phyloP scores from a whole-genome alignment of 2,797 vertebrate genomes.

The Coranthus polyacanthus region DNA sequence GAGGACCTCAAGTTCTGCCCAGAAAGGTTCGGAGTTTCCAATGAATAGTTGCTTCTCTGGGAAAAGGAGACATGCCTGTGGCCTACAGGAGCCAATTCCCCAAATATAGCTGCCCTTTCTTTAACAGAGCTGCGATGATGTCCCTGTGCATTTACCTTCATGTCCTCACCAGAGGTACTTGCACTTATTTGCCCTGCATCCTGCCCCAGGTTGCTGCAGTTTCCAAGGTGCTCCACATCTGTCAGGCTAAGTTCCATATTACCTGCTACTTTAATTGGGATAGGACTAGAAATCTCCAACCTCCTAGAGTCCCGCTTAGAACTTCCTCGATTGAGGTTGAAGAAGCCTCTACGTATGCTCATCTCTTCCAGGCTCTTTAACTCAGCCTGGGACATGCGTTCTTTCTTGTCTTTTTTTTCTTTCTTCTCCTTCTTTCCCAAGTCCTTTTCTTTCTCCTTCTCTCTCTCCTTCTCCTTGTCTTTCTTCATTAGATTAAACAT shows the following conservation, averaged over 20 bases:
- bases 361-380: constrained; percentile 92
- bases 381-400: constrained; percentile 86
- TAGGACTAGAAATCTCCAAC: constrained; percentile 96
- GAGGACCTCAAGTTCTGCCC: constrained; percentile 81
- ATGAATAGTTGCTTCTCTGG: constrained; percentile 84
- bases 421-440: constrained; percentile 81
- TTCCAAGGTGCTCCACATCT: constrained; percentile 82
- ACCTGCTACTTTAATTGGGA: constrained; percentile 95
- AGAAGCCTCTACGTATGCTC: constrained; percentile 94
- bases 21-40: constrained; percentile 83
- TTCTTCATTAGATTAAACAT: constrained; percentile 88
- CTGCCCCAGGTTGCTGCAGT: constrained; percentile 80
- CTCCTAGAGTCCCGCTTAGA: constrained; percentile 91
- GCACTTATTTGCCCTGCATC: constrained; percentile 85
- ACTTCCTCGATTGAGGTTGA: constrained; percentile 90
- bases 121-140: constrained; percentile 88
- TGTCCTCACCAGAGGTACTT: constrained; percentile 87
- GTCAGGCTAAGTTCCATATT: constrained; percentile 90
- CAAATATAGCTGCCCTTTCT: constrained; percentile 92
- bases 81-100: constrained; percentile 86
- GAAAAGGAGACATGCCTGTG: constrained; percentile 89
- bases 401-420: constrained; percentile 85
- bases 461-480: constrained; percentile 84
- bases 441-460: constrained; percentile 82
- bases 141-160: constrained; percentile 75